Percentiles rank a stretch among this genome's conserved stretches.
phyloP scores from a whole-genome alignment of 2,113 vertebrate species.

The Cryptotis parvus region DNA sequence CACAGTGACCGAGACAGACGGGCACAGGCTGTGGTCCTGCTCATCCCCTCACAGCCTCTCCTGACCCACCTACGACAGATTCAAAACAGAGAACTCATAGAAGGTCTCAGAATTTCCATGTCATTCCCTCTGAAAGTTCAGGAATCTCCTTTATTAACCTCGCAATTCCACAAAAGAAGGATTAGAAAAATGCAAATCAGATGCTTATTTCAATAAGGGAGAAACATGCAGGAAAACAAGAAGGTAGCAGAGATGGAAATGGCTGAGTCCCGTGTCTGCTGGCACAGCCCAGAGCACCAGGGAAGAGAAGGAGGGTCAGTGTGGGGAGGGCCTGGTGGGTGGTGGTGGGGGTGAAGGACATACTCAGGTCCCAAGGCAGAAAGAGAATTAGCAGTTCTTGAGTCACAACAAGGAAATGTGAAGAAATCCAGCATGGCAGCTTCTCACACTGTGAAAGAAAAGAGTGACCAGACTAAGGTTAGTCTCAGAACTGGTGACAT shows the following conservation, averaged over 20 bases:
- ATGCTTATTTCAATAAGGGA: background rate
- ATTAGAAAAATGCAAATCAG: background rate
- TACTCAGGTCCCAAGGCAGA: background rate
- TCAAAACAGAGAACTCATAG: background rate
- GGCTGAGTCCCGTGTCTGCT: fast-evolving
- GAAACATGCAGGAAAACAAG: fast-evolving
- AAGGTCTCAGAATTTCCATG: background rate
- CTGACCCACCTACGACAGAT: background rate
- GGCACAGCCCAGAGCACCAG: background rate
- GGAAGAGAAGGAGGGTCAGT: background rate
- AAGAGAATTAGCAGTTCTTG: background rate
- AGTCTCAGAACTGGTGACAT: background rate
- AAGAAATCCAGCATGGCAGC: too few relatives aligned
- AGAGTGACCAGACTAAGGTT: background rate
- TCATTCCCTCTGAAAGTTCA: background rate
- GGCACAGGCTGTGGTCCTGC: background rate
- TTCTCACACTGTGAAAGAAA: background rate
- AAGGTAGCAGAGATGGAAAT: background rate
- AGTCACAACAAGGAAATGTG: fast-evolving
- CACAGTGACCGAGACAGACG: background rate
- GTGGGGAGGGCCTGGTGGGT: too few relatives aligned
- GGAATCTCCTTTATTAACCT: background rate
- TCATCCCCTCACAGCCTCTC: background rate
- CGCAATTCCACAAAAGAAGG: background rate
- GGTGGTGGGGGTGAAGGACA: fast-evolving